Evolutionary conservation across 2,113 vertebrate genomes (phyloP), one percentile per base, ranked within the genome.

Genomic region (Ardeotis arabs): DNA sequence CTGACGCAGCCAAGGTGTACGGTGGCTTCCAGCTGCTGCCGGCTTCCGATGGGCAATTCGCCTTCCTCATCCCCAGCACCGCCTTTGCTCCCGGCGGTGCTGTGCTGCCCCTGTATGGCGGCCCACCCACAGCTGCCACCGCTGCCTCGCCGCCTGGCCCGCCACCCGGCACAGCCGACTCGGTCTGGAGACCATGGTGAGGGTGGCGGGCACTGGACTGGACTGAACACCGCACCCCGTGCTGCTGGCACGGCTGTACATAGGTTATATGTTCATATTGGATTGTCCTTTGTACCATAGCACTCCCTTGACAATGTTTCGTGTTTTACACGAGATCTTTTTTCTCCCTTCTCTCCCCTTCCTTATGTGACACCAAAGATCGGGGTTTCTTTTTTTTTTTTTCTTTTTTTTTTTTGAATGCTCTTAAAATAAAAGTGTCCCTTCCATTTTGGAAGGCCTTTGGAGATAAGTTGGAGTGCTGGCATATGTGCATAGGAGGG

Each of bases 141-240:
- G 90, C 98, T 15, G 68, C 95, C 87, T 98, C 98, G 0, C 97
- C 97, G 2, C 97, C 96, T 64, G 95, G 96, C 91, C 97, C 98
- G 41, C 95, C 98, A 95, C 84, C 97, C 6, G 92, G 93, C 94
- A 99, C 99, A 8, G 95, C 99, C 0, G 99, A 99, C 97, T 99
- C 99, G 0, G 99, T 99, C 95, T 99, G 99, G 99, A 98, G 99
- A 97, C 99, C 99, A 23, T 99, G 99, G 99, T 99, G 98, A 99
- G 87, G 80, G 78, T 84, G 76, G 76, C 35, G 9, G 62, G 83
- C 95, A 82, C 63, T 0, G 13, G 89, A 96, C 87, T 88, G 95
- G 86, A 92, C 96, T 96, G 64, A 86, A 86, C 90, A n/a, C 80
- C 8, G 41, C 93, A 66, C 53, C 67, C 89, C 89, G 89, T 92